phyloP scores from a whole-genome alignment of 2,113 vertebrate genomes.

The Amphilophus citrinellus region DNA sequence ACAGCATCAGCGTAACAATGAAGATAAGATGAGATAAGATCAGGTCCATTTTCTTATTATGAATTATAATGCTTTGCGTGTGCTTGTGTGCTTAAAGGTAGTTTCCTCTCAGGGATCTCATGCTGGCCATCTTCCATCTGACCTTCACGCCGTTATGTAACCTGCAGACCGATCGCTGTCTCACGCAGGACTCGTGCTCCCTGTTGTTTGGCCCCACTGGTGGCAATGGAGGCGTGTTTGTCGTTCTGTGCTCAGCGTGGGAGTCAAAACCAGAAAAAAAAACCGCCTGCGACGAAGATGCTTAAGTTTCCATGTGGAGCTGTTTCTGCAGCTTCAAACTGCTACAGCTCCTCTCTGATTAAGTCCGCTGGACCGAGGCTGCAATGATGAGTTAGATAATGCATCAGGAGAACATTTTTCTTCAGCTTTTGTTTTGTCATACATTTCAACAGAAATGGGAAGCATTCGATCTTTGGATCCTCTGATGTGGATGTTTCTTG shows the following conservation, averaged over 20 bases:
- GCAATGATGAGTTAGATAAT: not conserved
- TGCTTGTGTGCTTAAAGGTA: not conserved
- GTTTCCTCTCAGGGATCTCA: slow-evolving; percentile 1
- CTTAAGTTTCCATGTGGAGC: not conserved
- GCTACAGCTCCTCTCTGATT: not conserved
- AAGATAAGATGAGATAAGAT: not conserved
- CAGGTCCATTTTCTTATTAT: not conserved
- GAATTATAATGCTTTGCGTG: not conserved
- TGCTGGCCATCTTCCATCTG: not conserved
- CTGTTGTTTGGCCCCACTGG: rapidly evolving
- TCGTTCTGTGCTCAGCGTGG: not conserved
- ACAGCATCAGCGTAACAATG: not conserved
- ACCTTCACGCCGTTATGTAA: not conserved
- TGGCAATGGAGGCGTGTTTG: not conserved
- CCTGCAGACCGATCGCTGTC: not conserved
- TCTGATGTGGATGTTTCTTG: not conserved
- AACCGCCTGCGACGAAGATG: not conserved
- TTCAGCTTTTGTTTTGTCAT: not conserved
- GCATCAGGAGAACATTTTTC: not conserved
- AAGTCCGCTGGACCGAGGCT: not conserved
- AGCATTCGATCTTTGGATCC: not conserved
- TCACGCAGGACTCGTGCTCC: not conserved
- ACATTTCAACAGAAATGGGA: not conserved
- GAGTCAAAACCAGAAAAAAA: not conserved
- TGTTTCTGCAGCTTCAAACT: not conserved